phyloP scores from a whole-genome alignment of 2,113 vertebrate genomes.

The Oreochromis niloticus region DNA sequence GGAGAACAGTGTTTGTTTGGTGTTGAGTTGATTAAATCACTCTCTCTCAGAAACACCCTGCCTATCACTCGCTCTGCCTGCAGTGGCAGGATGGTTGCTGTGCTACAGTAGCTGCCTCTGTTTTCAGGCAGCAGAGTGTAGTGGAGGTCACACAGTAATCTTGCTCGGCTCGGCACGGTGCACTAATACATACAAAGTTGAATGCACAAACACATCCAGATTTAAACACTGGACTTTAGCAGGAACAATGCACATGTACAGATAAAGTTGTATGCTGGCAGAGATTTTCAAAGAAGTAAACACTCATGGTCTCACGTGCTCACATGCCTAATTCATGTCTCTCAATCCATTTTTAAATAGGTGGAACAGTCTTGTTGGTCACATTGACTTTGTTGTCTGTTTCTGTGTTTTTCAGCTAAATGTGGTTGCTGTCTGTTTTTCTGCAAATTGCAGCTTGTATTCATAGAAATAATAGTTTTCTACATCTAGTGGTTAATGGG shows the following conservation, averaged over 20 bases:
- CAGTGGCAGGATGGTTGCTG: slow-evolving; percentile 18
- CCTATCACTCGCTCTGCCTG: slow-evolving; percentile 14
- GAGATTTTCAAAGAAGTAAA: neutral
- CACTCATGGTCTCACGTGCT: neutral
- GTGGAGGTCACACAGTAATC: slow-evolving; percentile 38
- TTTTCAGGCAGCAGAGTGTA: slow-evolving; percentile 20
- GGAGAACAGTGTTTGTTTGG: slow-evolving; percentile 21
- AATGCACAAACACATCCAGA: neutral
- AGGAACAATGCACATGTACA: neutral
- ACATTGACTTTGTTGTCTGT: neutral
- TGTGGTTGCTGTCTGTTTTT: neutral
- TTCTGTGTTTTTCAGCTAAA: neutral
- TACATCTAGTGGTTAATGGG: neutral
- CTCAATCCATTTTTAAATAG: neutral
- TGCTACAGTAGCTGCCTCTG: slow-evolving; percentile 25
- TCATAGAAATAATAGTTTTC: neutral
- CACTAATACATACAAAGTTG: slow-evolving; percentile 16
- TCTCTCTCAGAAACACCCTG: neutral
- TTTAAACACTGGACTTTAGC: slow-evolving; percentile 4
- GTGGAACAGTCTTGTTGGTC: neutral
- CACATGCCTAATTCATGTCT: neutral
- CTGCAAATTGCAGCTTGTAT: neutral
- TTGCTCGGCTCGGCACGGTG: neutral
- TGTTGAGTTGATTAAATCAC: slow-evolving; percentile 45
- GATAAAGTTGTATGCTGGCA: neutral